These are phyloP conservation scores for Cisticola juncidis DNA, from an alignment of 2,113 vertebrate genomes.

Conservation along the genomic window DNA sequence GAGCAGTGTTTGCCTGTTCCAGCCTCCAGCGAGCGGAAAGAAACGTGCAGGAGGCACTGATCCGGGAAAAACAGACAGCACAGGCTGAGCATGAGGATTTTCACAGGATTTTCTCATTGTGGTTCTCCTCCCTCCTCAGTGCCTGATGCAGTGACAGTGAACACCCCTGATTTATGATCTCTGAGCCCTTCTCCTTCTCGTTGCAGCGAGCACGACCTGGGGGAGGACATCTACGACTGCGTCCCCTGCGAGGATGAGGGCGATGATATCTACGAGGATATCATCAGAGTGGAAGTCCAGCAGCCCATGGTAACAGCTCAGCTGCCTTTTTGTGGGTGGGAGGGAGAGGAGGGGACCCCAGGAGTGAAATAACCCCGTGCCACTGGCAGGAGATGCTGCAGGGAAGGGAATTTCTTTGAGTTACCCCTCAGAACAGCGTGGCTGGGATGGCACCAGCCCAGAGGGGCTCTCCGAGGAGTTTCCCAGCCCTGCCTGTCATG, in stretches of 20 bases:
- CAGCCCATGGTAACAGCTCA: slow-evolving; percentile 89
- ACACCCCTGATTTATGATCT: accelerated
- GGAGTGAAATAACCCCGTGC: background rate
- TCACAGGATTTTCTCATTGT: background rate
- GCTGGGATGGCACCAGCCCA: background rate
- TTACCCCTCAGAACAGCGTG: accelerated
- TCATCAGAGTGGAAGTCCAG: slow-evolving; percentile 97
- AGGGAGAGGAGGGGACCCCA: background rate
- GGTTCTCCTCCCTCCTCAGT: background rate
- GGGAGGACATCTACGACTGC: slow-evolving; percentile 97
- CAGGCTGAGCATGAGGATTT: accelerated
- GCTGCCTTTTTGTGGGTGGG: background rate
- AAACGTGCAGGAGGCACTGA: background rate
- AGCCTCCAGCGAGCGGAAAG: background rate
- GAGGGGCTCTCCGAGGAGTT: background rate
- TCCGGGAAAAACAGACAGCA: accelerated
- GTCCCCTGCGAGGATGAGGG: slow-evolving; percentile 96
- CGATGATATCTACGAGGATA: slow-evolving; percentile 98
- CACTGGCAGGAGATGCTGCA: background rate
- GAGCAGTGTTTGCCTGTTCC: background rate
- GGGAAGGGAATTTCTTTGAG: background rate
- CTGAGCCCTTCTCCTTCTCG: background rate
- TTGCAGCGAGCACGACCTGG: slow-evolving; percentile 92
- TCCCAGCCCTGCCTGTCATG: background rate
- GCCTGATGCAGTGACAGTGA: background rate